Evolutionary conservation across 2,113 vertebrate genomes (phyloP).

Genomic region (Microtus oregoni): DNA sequence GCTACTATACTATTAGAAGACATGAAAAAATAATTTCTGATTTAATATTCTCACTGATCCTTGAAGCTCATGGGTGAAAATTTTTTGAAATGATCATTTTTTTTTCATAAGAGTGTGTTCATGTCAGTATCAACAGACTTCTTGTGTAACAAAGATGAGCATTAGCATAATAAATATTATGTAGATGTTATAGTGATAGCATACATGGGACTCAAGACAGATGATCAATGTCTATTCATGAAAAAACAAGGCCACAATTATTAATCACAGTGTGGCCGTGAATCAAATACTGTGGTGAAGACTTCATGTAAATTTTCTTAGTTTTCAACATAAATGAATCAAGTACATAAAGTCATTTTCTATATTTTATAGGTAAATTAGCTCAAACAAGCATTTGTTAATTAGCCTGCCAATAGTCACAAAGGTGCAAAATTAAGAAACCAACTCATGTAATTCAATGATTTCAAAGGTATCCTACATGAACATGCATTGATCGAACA

Average conservation of each 20-base stretch:
- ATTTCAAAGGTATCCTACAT: background rate
- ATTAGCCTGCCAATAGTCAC: background rate
- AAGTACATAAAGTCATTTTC: background rate
- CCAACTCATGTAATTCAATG: background rate
- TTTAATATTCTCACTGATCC: background rate
- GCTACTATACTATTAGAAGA: conserved; percentile 33
- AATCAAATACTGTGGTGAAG: background rate
- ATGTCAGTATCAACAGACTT: background rate
- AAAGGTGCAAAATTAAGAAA: background rate
- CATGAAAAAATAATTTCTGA: conserved; percentile 50
- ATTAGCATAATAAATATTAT: background rate
- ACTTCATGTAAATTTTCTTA: background rate
- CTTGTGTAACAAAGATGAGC: background rate
- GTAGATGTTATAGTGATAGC: background rate
- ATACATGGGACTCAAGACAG: background rate
- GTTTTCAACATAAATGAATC: background rate
- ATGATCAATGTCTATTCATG: conserved; percentile 23
- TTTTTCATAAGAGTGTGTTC: conserved; percentile 33
- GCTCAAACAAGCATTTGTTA: background rate
- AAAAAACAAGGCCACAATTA: background rate
- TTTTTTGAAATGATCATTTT: conserved; percentile 32
- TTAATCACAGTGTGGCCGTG: background rate
- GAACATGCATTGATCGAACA: background rate
- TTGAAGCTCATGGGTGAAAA: background rate
- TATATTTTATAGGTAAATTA: conserved; percentile 23